Conservation (phyloP, 2,797 vertebrate species). For the Babyrousa celebensis region DNA sequence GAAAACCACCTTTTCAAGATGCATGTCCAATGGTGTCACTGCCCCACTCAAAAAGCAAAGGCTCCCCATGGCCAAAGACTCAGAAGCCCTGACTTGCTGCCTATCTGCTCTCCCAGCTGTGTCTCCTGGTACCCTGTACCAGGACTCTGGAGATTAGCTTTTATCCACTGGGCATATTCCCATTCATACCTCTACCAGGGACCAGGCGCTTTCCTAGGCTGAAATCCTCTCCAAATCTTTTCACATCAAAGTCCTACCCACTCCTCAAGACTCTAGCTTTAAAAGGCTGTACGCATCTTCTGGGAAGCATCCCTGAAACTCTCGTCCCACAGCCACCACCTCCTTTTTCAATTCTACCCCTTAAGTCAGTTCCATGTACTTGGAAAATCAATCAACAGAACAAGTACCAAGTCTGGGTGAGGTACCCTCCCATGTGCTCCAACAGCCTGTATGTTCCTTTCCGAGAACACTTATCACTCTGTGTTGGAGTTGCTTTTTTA, state of each 20-base stretch:
- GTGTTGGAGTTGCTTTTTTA: not conserved
- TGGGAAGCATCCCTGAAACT: not conserved
- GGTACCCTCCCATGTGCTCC: no score
- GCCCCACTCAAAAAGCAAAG: not conserved
- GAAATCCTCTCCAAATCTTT: not conserved
- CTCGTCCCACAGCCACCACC: not conserved
- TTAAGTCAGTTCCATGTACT: not conserved
- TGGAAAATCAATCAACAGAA: not conserved
- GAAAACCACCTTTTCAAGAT: not conserved
- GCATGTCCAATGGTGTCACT: not conserved
- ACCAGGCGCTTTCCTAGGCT: not conserved
- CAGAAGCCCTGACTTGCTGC: not conserved
- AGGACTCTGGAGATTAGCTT: not conserved
- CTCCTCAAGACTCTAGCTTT: not conserved
- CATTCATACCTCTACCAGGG: no score
- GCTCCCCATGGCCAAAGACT: not conserved
- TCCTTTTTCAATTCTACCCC: not conserved
- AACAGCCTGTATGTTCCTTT: rapidly evolving
- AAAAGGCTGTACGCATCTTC: not conserved
- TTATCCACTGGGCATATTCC: not conserved
- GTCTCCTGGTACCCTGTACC: not conserved
- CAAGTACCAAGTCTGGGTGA: not conserved
- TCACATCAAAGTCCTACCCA: not conserved
- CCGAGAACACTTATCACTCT: not conserved
- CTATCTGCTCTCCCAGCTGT: not conserved